These are phyloP conservation scores for Platycercus adscitus DNA, from an alignment of 2,113 vertebrate genomes.

Conservation along the genomic window DNA sequence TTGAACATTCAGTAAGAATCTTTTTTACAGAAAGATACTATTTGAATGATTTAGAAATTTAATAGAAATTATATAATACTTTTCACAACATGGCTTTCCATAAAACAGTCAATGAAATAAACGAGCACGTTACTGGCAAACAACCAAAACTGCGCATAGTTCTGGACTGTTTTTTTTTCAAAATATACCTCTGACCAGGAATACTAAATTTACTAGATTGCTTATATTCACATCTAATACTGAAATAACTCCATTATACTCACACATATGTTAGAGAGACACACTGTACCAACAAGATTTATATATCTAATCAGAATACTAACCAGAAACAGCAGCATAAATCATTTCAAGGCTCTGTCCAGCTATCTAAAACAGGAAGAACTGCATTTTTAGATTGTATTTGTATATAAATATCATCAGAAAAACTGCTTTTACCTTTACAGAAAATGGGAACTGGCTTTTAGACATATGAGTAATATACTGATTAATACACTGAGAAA, in stretches of 20 bases:
- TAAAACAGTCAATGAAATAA: neutral
- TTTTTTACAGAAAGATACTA: neutral
- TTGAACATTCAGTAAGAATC: neutral
- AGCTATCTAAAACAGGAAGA: neutral
- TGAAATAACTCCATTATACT: neutral
- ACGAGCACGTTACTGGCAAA: neutral
- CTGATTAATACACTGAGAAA: neutral
- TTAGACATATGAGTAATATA: neutral
- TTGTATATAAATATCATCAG: neutral
- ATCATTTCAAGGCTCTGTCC: neutral
- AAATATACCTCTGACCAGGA: neutral
- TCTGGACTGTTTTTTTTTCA: neutral
- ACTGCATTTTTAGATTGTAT: neutral
- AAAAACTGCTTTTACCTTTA: neutral
- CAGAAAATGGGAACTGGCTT: neutral
- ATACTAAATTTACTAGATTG: neutral
- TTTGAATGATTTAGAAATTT: neutral
- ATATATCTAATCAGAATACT: neutral
- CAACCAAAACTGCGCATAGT: neutral
- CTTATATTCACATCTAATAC: neutral
- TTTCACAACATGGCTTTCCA: neutral
- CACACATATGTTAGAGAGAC: neutral
- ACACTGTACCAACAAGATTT: neutral
- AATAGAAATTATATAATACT: neutral
- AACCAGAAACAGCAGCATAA: neutral